Conservation (phyloP, 2,797 vertebrate genomes). For the Cuniculus paca region DNA sequence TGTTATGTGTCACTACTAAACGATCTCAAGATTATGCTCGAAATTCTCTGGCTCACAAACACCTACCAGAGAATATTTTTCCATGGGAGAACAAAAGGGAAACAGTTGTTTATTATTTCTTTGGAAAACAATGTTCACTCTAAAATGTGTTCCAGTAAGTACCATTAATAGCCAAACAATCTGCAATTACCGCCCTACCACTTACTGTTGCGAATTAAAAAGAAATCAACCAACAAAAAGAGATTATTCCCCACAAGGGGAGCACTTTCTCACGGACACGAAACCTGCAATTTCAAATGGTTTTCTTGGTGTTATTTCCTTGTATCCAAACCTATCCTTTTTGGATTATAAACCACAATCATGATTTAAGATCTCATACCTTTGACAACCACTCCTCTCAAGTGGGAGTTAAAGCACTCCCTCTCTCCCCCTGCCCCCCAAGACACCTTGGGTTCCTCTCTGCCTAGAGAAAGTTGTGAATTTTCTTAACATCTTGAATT, state of each 20-base stretch:
- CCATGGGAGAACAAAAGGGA: slow-evolving; percentile 69
- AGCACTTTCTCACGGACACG: slow-evolving; percentile 36
- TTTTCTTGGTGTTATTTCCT: slow-evolving; percentile 30
- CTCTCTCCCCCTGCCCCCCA: no score
- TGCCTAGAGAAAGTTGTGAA: slow-evolving; percentile 16
- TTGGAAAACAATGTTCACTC: slow-evolving; percentile 55
- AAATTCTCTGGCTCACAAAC: slow-evolving; percentile 63
- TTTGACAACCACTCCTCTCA: slow-evolving; percentile 14
- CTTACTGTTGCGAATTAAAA: slow-evolving; percentile 45
- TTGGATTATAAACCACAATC: slow-evolving; percentile 16
- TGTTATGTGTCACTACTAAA: slow-evolving; percentile 13
- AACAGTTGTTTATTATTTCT: slow-evolving; percentile 57
- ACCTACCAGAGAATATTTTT: slow-evolving; percentile 58
- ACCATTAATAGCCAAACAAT: slow-evolving; percentile 68
- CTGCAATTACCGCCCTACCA: slow-evolving; percentile 37
- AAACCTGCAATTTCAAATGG: slow-evolving; percentile 59
- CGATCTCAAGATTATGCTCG: slow-evolving; percentile 1
- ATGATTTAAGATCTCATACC: slow-evolving; percentile 43
- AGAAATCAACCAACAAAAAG: slow-evolving; percentile 59
- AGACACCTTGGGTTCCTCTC: not conserved
- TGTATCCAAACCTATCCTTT: slow-evolving; percentile 33
- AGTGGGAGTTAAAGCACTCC: not conserved
- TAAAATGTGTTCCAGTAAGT: slow-evolving; percentile 55
- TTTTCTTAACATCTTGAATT: slow-evolving; percentile 28
- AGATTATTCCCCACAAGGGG: slow-evolving; percentile 51